These are phyloP conservation scores for Rhyacophila evoluta DNA, from an alignment of 2,888 invertebrate genomes.

Conservation along the genomic window DNA sequence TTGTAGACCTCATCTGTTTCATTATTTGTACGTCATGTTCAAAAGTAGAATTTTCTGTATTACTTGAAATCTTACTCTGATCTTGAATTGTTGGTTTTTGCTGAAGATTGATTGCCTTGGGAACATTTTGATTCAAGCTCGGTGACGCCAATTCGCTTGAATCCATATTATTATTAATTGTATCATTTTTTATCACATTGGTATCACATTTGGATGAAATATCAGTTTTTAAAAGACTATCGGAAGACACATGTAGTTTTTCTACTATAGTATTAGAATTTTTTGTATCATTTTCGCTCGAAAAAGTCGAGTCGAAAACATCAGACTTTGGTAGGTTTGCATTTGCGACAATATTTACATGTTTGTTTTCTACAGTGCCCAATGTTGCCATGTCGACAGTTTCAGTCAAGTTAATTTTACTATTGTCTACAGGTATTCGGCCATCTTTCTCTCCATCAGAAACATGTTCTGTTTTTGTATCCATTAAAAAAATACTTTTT, in stretches of 20 bases:
- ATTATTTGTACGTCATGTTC: not conserved
- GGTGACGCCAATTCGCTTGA: not conserved
- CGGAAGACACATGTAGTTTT: not conserved
- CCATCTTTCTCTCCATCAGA: not conserved
- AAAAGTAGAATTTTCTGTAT: not conserved
- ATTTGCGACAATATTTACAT: not conserved
- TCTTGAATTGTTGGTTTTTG: not conserved
- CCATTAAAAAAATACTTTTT: no score
- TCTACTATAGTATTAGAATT: not conserved
- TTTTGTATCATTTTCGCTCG: not conserved
- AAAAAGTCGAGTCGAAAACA: not conserved
- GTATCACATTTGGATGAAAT: not conserved
- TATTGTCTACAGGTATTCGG: not conserved
- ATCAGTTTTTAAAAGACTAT: not conserved
- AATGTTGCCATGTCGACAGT: not conserved
- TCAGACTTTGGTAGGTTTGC: not conserved
- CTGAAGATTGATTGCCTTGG: not conserved
- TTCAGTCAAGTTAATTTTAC: not conserved
- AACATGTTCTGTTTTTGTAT: not conserved
- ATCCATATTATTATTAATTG: not conserved
- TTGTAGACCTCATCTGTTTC: not conserved
- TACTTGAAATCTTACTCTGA: not conserved
- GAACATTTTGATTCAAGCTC: not conserved
- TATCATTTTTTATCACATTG: not conserved
- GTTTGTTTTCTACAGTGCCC: not conserved